Percentiles rank a stretch among this genome's conserved stretches.
Evolutionary conservation across 1,140 invertebrate genomes (phyloP).

Genomic region (Melanaphis sacchari): DNA sequence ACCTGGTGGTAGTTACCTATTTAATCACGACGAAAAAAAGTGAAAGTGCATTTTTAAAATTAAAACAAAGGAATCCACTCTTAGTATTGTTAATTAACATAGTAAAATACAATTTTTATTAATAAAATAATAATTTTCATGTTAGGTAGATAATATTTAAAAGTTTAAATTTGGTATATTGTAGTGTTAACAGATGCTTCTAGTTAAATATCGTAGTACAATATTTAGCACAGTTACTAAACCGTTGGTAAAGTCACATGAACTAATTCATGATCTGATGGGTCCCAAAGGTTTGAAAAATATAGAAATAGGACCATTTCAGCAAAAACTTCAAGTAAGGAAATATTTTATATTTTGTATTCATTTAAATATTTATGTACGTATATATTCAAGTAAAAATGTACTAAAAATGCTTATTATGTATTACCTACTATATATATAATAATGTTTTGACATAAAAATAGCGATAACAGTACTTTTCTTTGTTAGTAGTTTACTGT

Average conservation of each 20-base stretch:
- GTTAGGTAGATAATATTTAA: neutral
- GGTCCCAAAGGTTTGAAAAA: neutral
- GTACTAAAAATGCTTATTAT: too few species aligned
- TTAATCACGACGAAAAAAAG: too few species aligned
- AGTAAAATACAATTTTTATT: neutral
- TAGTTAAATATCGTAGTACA: neutral
- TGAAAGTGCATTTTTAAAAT: neutral
- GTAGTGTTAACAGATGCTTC: neutral
- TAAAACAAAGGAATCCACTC: neutral
- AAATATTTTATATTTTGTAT: neutral
- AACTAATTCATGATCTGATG: too few species aligned
- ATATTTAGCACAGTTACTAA: neutral
- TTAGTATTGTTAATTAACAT: neutral
- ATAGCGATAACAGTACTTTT: too few species aligned
- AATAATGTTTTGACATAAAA: too few species aligned
- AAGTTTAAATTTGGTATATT: neutral
- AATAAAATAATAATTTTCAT: constrained; percentile 17
- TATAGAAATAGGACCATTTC: neutral
- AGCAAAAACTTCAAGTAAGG: neutral
- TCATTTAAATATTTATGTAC: neutral
- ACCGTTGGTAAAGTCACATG: neutral
- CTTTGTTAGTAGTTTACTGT: too few species aligned
- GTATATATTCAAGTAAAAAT: neutral
- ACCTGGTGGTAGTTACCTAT: too few species aligned
- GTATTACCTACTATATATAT: too few species aligned